These are phyloP conservation scores for Cheirogaleus major DNA, from an alignment of 2,797 vertebrate genomes.

Conservation along the genomic window DNA sequence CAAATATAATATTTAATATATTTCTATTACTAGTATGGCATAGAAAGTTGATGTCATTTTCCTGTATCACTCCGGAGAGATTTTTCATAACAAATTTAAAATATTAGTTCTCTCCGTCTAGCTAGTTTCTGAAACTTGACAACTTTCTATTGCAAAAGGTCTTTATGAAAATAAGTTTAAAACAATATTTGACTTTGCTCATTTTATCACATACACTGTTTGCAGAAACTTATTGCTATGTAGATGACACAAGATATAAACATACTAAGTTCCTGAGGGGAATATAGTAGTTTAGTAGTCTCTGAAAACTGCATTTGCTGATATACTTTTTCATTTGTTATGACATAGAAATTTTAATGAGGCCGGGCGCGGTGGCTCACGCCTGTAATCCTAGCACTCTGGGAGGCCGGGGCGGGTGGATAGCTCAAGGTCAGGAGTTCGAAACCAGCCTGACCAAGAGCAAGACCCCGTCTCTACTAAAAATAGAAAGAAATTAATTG, in stretches of 20 bases:
- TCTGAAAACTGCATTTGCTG: slow-evolving; percentile 55
- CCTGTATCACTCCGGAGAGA: background rate
- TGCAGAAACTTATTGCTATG: slow-evolving; percentile 46
- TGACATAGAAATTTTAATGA: slow-evolving; percentile 19
- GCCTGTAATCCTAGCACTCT: too few species aligned
- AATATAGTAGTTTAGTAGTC: slow-evolving; percentile 42
- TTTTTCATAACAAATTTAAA: background rate
- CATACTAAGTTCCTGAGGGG: slow-evolving; percentile 25
- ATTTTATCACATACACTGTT: slow-evolving; percentile 30
- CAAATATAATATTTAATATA: background rate
- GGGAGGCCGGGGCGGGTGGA: too few species aligned
- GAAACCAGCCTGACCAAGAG: too few species aligned
- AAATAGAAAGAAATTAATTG: too few species aligned
- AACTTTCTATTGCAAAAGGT: background rate
- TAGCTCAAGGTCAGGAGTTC: too few species aligned
- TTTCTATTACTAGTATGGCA: background rate
- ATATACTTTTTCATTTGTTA: slow-evolving; percentile 52
- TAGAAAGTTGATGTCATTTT: background rate
- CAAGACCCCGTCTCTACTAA: too few species aligned
- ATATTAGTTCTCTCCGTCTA: slow-evolving; percentile 24
- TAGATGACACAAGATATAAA: slow-evolving; percentile 35
- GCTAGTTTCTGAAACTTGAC: slow-evolving; percentile 48
- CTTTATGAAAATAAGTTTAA: slow-evolving; percentile 12
- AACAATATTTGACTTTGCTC: slow-evolving; percentile 15
- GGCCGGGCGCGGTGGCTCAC: too few species aligned